phyloP scores from a whole-genome alignment of 2,888 invertebrate species.

The Clitarchus hookeri region DNA sequence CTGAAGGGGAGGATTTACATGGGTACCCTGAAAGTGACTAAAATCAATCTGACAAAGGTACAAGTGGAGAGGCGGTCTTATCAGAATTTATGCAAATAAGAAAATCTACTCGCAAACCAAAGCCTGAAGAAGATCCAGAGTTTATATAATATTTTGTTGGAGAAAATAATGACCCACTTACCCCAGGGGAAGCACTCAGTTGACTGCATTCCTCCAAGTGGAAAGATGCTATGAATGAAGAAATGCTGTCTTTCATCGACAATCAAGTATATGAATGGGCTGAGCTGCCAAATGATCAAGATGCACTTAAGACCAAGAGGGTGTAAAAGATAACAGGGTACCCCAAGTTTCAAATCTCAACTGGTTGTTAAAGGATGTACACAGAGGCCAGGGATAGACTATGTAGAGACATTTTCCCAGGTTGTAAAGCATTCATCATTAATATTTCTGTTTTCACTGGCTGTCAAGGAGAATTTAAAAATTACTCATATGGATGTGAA shows the following conservation, averaged over 20 bases:
- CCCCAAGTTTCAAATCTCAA: too few species aligned
- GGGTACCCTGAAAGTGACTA: background rate
- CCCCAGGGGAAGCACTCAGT: background rate
- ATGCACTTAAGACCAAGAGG: background rate
- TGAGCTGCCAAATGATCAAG: background rate
- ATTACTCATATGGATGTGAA: too few species aligned
- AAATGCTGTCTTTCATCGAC: background rate
- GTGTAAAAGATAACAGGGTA: background rate
- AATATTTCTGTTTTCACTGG: too few species aligned
- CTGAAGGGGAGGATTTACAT: too few species aligned
- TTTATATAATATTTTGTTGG: background rate
- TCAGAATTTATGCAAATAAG: background rate
- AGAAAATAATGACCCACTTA: background rate
- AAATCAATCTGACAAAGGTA: background rate
- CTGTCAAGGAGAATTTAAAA: too few species aligned
- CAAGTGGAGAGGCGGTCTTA: background rate
- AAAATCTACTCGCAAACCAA: background rate
- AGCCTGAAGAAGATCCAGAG: constrained; percentile 4
- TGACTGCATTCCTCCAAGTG: too few species aligned
- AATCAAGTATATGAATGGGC: background rate
- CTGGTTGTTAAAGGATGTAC: too few species aligned
- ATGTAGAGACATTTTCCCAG: too few species aligned
- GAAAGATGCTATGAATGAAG: too few species aligned
- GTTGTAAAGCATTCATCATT: too few species aligned
- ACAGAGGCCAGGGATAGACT: too few species aligned